Conservation (phyloP, 2,888 invertebrate species). For the Acanthosepion pharaonis region DNA sequence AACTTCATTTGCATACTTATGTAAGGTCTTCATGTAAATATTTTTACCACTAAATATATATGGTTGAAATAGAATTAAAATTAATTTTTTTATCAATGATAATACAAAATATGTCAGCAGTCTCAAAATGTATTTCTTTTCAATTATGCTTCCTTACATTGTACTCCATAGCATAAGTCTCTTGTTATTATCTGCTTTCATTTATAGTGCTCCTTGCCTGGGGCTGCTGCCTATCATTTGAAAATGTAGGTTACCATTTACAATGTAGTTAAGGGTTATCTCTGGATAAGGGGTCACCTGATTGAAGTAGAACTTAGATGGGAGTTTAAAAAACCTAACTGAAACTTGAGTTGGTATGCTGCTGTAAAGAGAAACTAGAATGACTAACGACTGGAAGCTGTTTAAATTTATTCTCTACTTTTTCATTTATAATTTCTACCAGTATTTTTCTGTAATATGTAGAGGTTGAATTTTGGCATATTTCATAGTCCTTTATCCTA, state of each 20-base stretch:
- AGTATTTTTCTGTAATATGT: background rate
- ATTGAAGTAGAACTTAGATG: background rate
- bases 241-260: conserved; percentile 9
- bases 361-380: background rate
- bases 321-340: background rate
- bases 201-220: background rate
- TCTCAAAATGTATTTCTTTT: background rate
- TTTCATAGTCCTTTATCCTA: background rate
- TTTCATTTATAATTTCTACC: too few relatives aligned
- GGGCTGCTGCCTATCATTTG: background rate
- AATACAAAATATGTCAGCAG: background rate
- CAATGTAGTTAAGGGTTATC: background rate
- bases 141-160: background rate
- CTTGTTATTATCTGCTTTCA: conserved; percentile 5
- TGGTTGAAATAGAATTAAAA: background rate
- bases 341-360: background rate
- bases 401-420: background rate
- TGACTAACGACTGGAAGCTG: background rate
- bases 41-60: background rate
- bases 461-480: background rate
- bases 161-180: background rate
- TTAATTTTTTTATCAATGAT: background rate
- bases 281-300: background rate
- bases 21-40: background rate
- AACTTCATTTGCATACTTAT: background rate